A percentile compares a stretch with the other conserved stretches of the same genome.
phyloP scores from a whole-genome alignment of 2,797 vertebrate species.

The Paramormyrops hopkinsi region DNA sequence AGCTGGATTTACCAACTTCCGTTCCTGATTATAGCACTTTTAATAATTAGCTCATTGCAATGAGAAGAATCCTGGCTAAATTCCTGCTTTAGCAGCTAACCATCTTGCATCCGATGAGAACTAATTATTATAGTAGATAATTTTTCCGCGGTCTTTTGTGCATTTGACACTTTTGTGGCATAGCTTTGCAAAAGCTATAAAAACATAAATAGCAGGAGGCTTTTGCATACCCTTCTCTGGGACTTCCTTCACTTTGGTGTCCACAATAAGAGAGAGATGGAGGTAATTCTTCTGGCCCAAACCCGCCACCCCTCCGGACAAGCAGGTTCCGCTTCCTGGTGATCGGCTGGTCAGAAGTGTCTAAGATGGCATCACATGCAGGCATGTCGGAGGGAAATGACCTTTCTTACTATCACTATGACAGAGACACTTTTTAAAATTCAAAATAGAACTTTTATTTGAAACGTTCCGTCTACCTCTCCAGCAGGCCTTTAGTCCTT shows the following conservation, averaged over 20 bases:
- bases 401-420: neutral
- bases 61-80: neutral
- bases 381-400: neutral
- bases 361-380: neutral
- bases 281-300: neutral
- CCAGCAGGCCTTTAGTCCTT: neutral
- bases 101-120: neutral
- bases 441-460: neutral
- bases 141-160: neutral
- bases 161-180: neutral
- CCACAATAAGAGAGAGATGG: neutral
- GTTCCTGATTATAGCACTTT: neutral
- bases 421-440: neutral
- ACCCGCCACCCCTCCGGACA: neutral
- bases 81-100: neutral
- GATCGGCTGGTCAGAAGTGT: neutral
- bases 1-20: neutral
- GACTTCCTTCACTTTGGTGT: neutral
- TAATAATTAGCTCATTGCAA: neutral
- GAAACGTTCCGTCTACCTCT: neutral
- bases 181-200: neutral
- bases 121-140: neutral
- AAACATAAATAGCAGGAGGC: neutral
- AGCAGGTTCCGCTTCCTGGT: neutral
- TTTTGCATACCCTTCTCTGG: neutral